These are phyloP conservation scores for Gorsachius magnificus DNA, from an alignment of 2,797 vertebrate species.

Conservation along the genomic window DNA sequence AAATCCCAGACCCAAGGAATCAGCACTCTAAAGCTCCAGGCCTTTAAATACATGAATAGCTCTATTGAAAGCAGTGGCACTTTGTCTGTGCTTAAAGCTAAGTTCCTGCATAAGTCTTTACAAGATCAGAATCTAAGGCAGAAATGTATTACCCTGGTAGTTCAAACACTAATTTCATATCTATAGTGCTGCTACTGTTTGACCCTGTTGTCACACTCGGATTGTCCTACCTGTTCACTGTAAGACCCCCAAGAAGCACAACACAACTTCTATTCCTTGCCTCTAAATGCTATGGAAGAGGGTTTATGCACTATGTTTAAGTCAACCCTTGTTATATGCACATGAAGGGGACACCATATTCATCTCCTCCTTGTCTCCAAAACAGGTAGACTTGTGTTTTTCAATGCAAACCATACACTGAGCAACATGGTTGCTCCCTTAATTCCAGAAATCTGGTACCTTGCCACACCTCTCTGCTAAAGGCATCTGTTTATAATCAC, in stretches of 20 bases:
- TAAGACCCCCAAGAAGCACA: not conserved
- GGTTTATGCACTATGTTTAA: not conserved
- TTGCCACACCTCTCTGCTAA: not conserved
- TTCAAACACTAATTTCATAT: not conserved
- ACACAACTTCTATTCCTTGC: not conserved
- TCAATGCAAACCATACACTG: not conserved
- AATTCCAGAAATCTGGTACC: not conserved
- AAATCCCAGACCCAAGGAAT: slow-evolving; percentile 1
- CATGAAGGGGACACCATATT: not conserved
- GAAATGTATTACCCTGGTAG: not conserved
- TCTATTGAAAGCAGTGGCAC: not conserved
- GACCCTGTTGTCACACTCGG: not conserved
- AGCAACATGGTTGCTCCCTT: not conserved
- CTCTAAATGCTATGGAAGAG: not conserved
- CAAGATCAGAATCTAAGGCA: not conserved
- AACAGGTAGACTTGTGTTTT: not conserved
- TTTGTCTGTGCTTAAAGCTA: not conserved
- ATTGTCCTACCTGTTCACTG: not conserved
- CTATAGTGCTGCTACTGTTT: not conserved
- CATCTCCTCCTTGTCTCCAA: not conserved
- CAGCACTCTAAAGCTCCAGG: not conserved
- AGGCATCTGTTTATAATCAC: not conserved
- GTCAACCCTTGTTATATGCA: not conserved
- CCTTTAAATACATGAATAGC: slow-evolving; percentile 29
- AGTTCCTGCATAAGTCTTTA: not conserved